Conservation (phyloP, 2,888 invertebrate species). For the Perithous albicinctus region DNA sequence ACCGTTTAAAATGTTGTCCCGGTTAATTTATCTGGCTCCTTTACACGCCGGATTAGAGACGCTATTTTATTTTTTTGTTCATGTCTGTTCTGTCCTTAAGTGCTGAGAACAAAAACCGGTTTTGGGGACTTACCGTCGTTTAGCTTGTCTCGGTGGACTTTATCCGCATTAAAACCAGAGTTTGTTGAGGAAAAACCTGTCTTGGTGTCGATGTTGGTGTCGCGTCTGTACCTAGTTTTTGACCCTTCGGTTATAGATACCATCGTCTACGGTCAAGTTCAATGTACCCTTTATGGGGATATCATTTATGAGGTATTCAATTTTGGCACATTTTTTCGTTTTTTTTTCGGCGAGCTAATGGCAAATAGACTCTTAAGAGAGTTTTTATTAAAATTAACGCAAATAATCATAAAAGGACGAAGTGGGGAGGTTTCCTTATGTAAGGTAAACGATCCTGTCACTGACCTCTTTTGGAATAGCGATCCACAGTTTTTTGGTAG, state of each 20-base stretch:
- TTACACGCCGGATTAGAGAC: background rate
- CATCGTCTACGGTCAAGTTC: background rate
- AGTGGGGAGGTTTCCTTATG: too few species aligned
- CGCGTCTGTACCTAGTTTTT: too few species aligned
- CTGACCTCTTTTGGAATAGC: too few species aligned
- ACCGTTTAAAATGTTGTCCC: background rate
- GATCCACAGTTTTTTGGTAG: too few species aligned
- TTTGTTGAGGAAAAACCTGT: background rate
- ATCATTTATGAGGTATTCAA: too few species aligned
- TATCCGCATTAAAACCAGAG: background rate
- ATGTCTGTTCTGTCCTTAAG: background rate
- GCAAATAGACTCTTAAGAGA: too few species aligned
- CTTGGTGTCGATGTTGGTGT: background rate
- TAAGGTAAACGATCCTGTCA: too few species aligned
- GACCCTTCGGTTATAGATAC: too few species aligned
- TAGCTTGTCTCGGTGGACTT: background rate
- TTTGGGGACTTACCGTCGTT: background rate
- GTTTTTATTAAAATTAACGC: too few species aligned
- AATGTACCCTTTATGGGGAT: background rate
- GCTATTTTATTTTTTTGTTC: background rate
- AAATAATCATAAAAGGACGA: too few species aligned
- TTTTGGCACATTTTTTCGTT: too few species aligned
- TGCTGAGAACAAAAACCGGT: slow-evolving; percentile 1
- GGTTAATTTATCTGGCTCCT: background rate
- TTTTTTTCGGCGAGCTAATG: too few species aligned